phyloP scores from a whole-genome alignment of 2,113 vertebrate species.

The Chionodraco myersi region DNA sequence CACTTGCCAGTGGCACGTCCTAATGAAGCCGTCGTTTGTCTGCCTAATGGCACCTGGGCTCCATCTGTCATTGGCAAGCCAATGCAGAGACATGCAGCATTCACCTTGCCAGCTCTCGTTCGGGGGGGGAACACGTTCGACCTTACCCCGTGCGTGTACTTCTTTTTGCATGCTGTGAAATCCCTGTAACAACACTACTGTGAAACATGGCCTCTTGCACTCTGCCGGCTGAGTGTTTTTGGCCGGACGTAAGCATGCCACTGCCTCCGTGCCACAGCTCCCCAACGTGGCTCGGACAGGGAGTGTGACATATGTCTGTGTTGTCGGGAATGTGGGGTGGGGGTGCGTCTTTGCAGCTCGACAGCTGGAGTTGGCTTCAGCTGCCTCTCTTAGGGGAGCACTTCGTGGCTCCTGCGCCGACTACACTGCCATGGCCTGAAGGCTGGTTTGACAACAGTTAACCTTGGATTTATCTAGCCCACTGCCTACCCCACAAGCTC shows the following conservation, averaged over 20 bases:
- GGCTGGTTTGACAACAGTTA: conserved; percentile 81
- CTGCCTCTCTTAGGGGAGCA: conserved; percentile 72
- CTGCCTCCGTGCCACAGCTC: conserved; percentile 48
- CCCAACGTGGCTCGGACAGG: conserved; percentile 33
- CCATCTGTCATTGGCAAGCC: conserved; percentile 76
- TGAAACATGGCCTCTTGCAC: conserved; percentile 49
- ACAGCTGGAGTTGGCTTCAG: conserved; percentile 75
- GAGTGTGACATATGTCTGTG: conserved; percentile 74
- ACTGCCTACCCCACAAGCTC: conserved; percentile 41
- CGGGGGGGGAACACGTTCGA: conserved; percentile 37
- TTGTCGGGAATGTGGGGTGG: conserved; percentile 50
- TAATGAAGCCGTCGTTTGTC: conserved; percentile 81
- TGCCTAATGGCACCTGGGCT: conserved; percentile 79
- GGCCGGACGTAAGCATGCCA: conserved; percentile 49
- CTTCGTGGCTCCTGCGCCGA: conserved; percentile 65
- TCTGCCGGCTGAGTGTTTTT: conserved; percentile 9
- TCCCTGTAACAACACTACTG: conserved; percentile 45
- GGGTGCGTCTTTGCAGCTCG: conserved; percentile 36
- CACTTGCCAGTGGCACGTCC: conserved; percentile 77
- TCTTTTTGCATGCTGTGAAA: conserved; percentile 60
- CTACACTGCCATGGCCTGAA: conserved; percentile 67
- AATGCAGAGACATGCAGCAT: conserved; percentile 52
- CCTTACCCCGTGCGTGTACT: conserved; percentile 48
- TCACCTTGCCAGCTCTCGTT: conserved; percentile 74
- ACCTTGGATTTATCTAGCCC: conserved; percentile 78